Percentiles rank a stretch among this genome's conserved stretches.
Evolutionary conservation across 2,888 invertebrate species (phyloP).

Genomic region (Perithous albicinctus): DNA sequence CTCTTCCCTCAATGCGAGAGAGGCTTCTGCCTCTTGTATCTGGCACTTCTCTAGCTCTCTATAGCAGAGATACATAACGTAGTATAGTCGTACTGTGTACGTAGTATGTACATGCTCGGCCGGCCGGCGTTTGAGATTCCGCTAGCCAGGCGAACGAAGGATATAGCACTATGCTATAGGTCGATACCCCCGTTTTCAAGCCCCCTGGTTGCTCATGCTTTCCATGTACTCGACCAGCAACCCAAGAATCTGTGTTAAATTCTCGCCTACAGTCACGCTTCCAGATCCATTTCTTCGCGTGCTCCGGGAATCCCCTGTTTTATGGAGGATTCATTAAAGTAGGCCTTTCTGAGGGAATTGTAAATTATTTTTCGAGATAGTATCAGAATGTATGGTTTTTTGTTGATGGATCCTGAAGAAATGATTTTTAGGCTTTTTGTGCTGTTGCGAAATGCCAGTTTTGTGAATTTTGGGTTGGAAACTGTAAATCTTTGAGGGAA

Average conservation of each 20-base stretch:
- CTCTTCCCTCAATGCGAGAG: neutral
- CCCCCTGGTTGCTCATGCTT: slow-evolving; percentile 56
- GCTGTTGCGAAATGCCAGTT: too few species aligned
- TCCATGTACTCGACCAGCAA: slow-evolving; percentile 27
- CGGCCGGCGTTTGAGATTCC: slow-evolving; percentile 65
- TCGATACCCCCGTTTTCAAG: slow-evolving; percentile 63
- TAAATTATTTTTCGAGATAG: too few species aligned
- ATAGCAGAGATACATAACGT: neutral
- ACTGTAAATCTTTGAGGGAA: too few species aligned
- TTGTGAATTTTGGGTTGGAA: too few species aligned
- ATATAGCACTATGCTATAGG: slow-evolving; percentile 47
- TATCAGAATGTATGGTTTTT: too few species aligned
- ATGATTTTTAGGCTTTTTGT: too few species aligned
- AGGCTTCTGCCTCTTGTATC: slow-evolving; percentile 5
- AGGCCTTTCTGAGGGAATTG: too few species aligned
- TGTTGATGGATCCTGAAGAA: too few species aligned
- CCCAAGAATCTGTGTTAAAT: slow-evolving; percentile 66
- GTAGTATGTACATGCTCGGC: neutral
- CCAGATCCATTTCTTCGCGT: slow-evolving; percentile 51
- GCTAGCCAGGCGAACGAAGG: slow-evolving; percentile 55
- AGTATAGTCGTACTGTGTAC: slow-evolving; percentile 5
- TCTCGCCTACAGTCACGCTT: slow-evolving; percentile 54
- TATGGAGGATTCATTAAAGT: too few species aligned
- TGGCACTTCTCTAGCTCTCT: neutral
- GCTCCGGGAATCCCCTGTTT: slow-evolving; percentile 27